Conservation (phyloP, 2,113 vertebrate genomes). For the Sciurus niger region DNA sequence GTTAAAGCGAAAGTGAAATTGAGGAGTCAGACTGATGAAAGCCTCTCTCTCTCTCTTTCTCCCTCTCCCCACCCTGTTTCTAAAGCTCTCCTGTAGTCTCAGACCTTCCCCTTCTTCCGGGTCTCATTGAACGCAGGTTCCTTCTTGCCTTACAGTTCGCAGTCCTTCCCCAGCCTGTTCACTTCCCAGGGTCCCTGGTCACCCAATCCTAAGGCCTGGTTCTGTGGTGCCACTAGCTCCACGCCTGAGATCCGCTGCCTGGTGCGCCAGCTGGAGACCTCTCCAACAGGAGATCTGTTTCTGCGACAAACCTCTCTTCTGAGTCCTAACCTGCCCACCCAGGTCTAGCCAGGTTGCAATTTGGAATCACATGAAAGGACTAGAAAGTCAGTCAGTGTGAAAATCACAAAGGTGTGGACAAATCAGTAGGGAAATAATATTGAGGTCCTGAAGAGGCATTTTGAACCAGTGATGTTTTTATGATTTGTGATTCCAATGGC, state of each 20-base stretch:
- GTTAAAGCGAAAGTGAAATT: neutral
- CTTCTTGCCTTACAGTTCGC: neutral
- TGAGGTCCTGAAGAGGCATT: neutral
- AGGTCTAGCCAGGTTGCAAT: neutral
- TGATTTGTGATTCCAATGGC: slow-evolving; percentile 21
- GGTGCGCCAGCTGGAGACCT: neutral
- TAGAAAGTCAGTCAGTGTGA: neutral
- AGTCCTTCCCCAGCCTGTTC: neutral
- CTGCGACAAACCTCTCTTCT: neutral
- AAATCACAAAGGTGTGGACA: neutral
- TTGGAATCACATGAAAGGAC: neutral
- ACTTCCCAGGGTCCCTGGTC: no score
- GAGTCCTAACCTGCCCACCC: neutral
- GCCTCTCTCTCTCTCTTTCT: neutral
- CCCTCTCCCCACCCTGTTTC: neutral
- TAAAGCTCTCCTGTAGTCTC: neutral
- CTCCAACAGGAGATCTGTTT: neutral
- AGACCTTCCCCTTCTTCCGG: neutral
- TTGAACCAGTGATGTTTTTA: neutral
- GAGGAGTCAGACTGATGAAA: neutral
- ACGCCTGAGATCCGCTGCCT: neutral
- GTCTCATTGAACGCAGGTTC: neutral
- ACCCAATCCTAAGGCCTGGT: no score
- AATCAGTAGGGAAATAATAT: neutral
- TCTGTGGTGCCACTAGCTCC: neutral